Base-by-base conservation (phyloP, 2,888 invertebrate species). In the Gisinianus flammeolus region DNA sequence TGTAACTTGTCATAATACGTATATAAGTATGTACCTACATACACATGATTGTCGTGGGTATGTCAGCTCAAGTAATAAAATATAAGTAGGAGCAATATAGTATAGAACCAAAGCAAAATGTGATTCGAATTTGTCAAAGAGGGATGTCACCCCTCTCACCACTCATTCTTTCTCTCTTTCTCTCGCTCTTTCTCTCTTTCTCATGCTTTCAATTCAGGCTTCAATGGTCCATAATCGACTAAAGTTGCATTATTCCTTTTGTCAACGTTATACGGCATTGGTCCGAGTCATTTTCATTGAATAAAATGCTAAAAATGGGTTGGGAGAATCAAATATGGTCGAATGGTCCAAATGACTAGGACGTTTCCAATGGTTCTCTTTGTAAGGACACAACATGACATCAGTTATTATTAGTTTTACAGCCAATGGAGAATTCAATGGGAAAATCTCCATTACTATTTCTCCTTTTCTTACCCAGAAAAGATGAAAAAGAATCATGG, bases 221-320 rank as follows among this genome's bases (percentile, higher is more conserved):
- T 19, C 12, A 68, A 68, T 35, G 68, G 22, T 66, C 66, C 66
- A 66, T 66, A 66, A 66, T 68, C 35, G 68, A 68, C 68, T 68
- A 35, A 68, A 68, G 35, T 35, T 68, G 44, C 22, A 68, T 68
- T 68, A 33, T 68, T 35, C 44, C 67, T 68, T 35, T 70, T 54
- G 54, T 70, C 70, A 54, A 19, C 24, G 26, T 26, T 22, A 28
- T 54, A 28, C 28, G 28, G 70, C 54, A 70, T 70, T 70, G 70
- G 70, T 70, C 54, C 70, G 70, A 70, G 70, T 52, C 54, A 70
- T 52, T 54, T 35, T 52, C 28, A 70, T 70, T 70, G 70, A 70
- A 70, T 70, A 70, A 70, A 70, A 35, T 70, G 70, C 70, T 70
- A 70, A 70, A 70, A 70, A 70, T 70, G 70, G 70, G 70, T 30